Percentiles rank a stretch among this genome's conserved stretches.
Conservation (phyloP, 2,888 invertebrate genomes). For the Luperina nickerlii region DNA sequence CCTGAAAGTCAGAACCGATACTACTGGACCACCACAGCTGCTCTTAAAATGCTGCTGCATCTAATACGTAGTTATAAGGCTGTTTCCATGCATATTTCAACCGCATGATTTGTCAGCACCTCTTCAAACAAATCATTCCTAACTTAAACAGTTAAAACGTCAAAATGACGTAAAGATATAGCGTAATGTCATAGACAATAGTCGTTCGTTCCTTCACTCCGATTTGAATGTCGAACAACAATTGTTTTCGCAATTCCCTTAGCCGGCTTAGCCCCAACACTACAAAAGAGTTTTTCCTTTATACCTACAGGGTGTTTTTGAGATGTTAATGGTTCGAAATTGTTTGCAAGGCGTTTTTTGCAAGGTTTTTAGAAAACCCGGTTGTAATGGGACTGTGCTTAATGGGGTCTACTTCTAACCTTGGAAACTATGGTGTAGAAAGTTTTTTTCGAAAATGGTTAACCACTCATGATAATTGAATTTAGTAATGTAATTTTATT, state of each 20-base stretch:
- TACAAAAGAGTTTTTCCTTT: conserved; percentile 59
- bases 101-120: neutral
- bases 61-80: neutral
- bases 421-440: conserved; percentile 5
- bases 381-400: conserved; percentile 26
- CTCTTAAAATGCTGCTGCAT: too few relatives aligned
- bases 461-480: neutral
- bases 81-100: neutral
- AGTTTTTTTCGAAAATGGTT: neutral
- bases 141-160: neutral
- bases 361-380: conserved; percentile 30
- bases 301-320: conserved; percentile 52
- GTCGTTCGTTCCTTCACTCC: conserved; percentile 1
- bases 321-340: conserved; percentile 66
- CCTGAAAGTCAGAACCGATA: too few relatives aligned
- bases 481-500: too few relatives aligned
- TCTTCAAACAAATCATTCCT: neutral
- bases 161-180: conserved; percentile 2
- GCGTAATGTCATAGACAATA: conserved; percentile 14
- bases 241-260: conserved; percentile 9
- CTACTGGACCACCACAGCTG: too few relatives aligned
- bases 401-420: conserved; percentile 25
- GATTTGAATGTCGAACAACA: conserved; percentile 33
- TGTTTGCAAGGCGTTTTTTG: conserved; percentile 59
- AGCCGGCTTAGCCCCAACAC: conserved; percentile 43